Percentiles rank a stretch among this genome's conserved stretches.
Conservation (phyloP, 1,140 invertebrate genomes). For the Rhynchophorus ferrugineus region DNA sequence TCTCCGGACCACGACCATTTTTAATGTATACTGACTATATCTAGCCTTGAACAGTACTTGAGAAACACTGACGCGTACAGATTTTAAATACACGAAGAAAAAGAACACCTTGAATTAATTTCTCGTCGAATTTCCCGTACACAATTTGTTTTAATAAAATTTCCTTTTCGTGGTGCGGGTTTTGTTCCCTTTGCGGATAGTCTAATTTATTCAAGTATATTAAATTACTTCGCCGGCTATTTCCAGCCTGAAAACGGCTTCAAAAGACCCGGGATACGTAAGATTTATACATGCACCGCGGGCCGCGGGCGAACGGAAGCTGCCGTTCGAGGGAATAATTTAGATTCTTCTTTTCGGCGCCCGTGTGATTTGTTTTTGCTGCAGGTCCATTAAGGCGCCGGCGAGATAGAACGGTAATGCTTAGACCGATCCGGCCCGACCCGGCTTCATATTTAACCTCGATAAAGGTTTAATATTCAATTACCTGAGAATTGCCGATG, state of each 20-base stretch:
- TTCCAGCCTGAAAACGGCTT: slow-evolving; percentile 2
- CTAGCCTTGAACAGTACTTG: no score
- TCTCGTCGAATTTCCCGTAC: background rate
- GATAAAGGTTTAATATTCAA: background rate
- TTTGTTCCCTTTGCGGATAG: slow-evolving; percentile 12
- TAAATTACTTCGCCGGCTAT: slow-evolving; percentile 4
- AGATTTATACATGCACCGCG: slow-evolving; percentile 8
- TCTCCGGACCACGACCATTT: no score
- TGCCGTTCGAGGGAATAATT: slow-evolving; percentile 13
- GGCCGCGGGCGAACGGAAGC: slow-evolving; percentile 7
- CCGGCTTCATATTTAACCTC: background rate
- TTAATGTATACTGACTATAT: no score
- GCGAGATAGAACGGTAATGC: background rate
- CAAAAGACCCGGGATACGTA: slow-evolving; percentile 2
- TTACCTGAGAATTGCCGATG: no score
- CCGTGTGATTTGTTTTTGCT: background rate
- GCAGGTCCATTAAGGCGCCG: background rate
- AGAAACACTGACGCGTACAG: no score
- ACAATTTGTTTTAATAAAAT: slow-evolving; percentile 16
- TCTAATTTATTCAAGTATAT: slow-evolving; percentile 11
- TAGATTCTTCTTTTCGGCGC: slow-evolving; percentile 5
- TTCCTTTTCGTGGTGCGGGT: slow-evolving; percentile 8
- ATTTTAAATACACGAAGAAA: no score
- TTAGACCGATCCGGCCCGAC: background rate
- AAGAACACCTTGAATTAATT: no score